A percentile compares a stretch with the other conserved stretches of the same genome.
Evolutionary conservation across 2,113 vertebrate genomes (phyloP).

Genomic region (Sylvilagus bachmani): DNA sequence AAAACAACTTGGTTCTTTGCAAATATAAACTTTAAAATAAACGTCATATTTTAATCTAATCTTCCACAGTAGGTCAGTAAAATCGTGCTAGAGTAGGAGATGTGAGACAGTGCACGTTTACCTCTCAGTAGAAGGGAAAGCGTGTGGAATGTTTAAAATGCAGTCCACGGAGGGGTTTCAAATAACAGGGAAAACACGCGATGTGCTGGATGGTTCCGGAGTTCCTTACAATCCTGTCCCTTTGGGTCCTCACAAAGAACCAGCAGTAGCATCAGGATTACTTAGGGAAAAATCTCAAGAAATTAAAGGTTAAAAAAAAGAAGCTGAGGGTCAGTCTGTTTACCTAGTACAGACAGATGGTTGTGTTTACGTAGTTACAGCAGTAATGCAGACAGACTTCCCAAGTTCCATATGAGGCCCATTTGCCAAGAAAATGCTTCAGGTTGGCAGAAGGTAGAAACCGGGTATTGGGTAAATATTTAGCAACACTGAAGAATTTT

Average conservation of each 20-base stretch:
- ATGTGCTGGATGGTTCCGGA: slow-evolving; percentile 57
- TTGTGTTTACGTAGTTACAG: slow-evolving; percentile 78
- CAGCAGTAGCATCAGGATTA: slow-evolving; percentile 70
- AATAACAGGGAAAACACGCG: slow-evolving; percentile 63
- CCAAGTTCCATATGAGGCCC: slow-evolving; percentile 62
- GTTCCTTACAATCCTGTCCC: slow-evolving; percentile 62
- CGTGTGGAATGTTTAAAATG: slow-evolving; percentile 77
- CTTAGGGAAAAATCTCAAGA: slow-evolving; percentile 81
- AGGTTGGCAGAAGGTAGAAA: slow-evolving; percentile 85
- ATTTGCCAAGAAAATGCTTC: slow-evolving; percentile 83
- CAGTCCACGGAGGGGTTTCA: slow-evolving; percentile 80
- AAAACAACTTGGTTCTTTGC: neutral
- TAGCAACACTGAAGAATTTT: slow-evolving; percentile 84
- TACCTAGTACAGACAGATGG: slow-evolving; percentile 77
- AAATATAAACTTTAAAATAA: slow-evolving; percentile 52
- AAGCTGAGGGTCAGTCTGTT: slow-evolving; percentile 74
- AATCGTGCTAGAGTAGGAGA: neutral
- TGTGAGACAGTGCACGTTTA: slow-evolving; percentile 70
- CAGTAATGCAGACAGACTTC: slow-evolving; percentile 67
- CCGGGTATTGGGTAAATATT: slow-evolving; percentile 84
- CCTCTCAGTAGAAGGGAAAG: slow-evolving; percentile 74
- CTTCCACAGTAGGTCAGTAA: neutral
- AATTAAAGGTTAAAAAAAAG: slow-evolving; percentile 77
- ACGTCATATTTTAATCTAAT: neutral
- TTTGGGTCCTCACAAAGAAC: slow-evolving; percentile 80